phyloP scores from a whole-genome alignment of 2,888 invertebrate genomes.

The Apotomis turbidana region DNA sequence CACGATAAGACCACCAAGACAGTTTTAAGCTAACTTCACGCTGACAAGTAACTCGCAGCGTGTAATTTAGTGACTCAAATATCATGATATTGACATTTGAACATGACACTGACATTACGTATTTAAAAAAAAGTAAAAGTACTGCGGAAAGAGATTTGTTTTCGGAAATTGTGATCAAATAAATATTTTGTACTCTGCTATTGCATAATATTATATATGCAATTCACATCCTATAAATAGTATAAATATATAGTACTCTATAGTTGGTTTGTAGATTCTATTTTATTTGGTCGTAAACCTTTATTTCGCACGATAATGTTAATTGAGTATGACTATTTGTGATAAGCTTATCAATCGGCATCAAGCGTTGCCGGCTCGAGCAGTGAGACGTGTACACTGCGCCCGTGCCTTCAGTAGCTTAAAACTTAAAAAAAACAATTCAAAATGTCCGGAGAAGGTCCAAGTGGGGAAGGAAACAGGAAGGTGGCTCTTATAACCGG shows the following conservation, averaged over 20 bases:
- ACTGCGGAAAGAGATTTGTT: neutral
- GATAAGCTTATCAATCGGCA: constrained; percentile 51
- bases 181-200: too few species aligned
- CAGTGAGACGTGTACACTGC: constrained; percentile 51
- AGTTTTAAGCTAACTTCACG: neutral
- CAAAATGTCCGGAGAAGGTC: constrained; percentile 72
- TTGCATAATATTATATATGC: neutral
- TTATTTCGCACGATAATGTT: constrained; percentile 37
- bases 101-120: constrained; percentile 14
- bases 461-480: constrained; percentile 57
- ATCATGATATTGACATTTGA: neutral
- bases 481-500: constrained; percentile 97
- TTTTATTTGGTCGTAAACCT: constrained; percentile 24
- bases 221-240: neutral
- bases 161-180: neutral
- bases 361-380: constrained; percentile 46
- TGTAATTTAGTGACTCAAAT: constrained; percentile 22
- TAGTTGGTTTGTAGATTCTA: neutral
- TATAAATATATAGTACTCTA: neutral
- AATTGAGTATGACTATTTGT: constrained; percentile 43
- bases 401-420: constrained; percentile 12
- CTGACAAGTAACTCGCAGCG: neutral
- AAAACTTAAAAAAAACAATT: neutral
- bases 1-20: too few species aligned
- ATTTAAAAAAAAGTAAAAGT: constrained; percentile 1